Base-by-base conservation (phyloP, 2,888 invertebrate genomes). In the Amiota minor region DNA sequence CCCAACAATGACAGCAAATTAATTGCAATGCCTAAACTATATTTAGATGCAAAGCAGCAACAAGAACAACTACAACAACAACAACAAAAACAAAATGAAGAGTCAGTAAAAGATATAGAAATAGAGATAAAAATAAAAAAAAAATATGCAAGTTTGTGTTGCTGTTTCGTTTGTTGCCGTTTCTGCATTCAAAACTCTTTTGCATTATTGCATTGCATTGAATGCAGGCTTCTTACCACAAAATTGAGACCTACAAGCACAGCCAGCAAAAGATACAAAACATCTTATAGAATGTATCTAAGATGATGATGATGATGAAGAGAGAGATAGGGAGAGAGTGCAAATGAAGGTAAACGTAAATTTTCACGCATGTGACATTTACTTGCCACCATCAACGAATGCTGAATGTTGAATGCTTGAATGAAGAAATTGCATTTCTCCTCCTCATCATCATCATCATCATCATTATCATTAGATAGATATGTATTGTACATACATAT, bases 1-100 rank as follows among this genome's bases (percentile, higher is more conserved):
- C 53, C 12, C 18, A 47, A 50, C 12, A 68, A 68, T 73, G 78
- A 78, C 78, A 78, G 78, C 78, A 75, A 78, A 78, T 78, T 78
- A 78, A 78, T 78, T 78, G 78, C 78, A 78, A 78, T 78, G 56
- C 72, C 73, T 70, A 55, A 35, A 61, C 76, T 73, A 76, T 50
- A 74, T 74, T 78, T 78, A 78, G 78, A 50, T 8, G 53, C 35
- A 18, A 16, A 67, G 16, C n/a, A 18, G 50, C 6, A 67, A 50
- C 20, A 50, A 46, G n/a, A 49, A 35, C n/a, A 62, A 65, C 35
- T 50, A 50, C 71, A 62, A 62, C 62, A 71, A 64, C 35, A 72
- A 72, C 20, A 49, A 61, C 20, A 67, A 47, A 70, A 70, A 72
- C 67, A 76, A 76, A 71, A 74, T 46, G 76, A 46, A 49, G 10